Evolutionary conservation across 2,797 vertebrate species (phyloP).

Genomic region (Cyprinella venusta): DNA sequence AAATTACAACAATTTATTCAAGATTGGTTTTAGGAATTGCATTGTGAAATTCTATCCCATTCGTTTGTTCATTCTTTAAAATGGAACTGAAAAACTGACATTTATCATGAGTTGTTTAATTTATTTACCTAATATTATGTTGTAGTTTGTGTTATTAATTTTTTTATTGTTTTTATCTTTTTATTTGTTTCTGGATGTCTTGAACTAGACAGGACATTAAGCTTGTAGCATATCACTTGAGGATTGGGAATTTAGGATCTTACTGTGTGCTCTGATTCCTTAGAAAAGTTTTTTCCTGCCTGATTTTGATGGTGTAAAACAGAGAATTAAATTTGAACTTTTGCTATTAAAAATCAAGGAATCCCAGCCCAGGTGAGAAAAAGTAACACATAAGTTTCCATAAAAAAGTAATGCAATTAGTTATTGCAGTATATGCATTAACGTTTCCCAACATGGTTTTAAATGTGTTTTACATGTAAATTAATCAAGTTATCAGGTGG

Average conservation of each 20-base stretch:
- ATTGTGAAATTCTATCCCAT: background rate
- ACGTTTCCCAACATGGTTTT: background rate
- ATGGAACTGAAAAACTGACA: background rate
- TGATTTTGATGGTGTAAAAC: slow-evolving; percentile 55
- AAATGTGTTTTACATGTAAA: slow-evolving; percentile 20
- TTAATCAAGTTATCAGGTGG: background rate
- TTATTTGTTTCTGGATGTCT: background rate
- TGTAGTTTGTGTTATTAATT: background rate
- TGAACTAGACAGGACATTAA: slow-evolving; percentile 15
- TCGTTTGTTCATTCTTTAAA: background rate
- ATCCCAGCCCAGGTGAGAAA: background rate
- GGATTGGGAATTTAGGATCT: background rate
- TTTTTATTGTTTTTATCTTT: background rate
- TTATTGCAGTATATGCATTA: background rate
- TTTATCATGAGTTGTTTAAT: background rate
- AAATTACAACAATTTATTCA: background rate
- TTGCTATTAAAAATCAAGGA: background rate
- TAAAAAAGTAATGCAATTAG: background rate
- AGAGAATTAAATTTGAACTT: slow-evolving; percentile 47
- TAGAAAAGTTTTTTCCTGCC: slow-evolving; percentile 48
- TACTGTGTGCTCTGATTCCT: slow-evolving; percentile 34
- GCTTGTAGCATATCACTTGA: background rate
- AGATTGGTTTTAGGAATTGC: background rate
- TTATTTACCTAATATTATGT: background rate
- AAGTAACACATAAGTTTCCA: background rate